Conservation (phyloP, 2,797 vertebrate genomes). For the Tapera naevia region DNA sequence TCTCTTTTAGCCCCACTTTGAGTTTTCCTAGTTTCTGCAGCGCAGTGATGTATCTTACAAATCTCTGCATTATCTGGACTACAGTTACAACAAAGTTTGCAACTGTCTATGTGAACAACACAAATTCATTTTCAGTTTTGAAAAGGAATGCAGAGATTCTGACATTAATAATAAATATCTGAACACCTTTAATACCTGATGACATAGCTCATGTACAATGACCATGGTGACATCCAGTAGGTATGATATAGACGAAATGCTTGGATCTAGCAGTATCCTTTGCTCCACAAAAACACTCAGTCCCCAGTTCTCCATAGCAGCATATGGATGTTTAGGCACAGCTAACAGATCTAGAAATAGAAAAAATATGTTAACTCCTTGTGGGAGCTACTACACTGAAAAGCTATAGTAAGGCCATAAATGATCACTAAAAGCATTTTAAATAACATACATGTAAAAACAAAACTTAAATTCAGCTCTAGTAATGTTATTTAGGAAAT, state of each 20-base stretch:
- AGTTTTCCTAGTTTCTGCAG: background rate
- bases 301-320: slow-evolving; percentile 99
- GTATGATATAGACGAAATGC: slow-evolving; percentile 93
- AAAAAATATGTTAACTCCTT: slow-evolving; percentile 69
- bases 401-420: background rate
- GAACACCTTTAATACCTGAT: slow-evolving; percentile 83
- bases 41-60: background rate
- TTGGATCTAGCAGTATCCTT: slow-evolving; percentile 94
- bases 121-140: background rate
- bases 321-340: slow-evolving; percentile 97
- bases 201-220: slow-evolving; percentile 96
- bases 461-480: background rate
- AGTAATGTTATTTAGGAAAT: background rate
- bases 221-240: slow-evolving; percentile 99
- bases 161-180: background rate
- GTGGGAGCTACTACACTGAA: background rate
- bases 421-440: slow-evolving; percentile 10
- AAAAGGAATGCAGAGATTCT: background rate
- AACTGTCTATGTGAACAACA: background rate
- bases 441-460: background rate
- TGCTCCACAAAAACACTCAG: slow-evolving; percentile 97
- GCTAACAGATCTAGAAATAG: slow-evolving; percentile 91
- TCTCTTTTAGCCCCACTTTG: background rate
- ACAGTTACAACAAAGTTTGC: background rate
- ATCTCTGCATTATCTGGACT: background rate